Percentiles rank a stretch among this genome's conserved stretches.
These are phyloP conservation scores for Falco biarmicus DNA, from an alignment of 2,797 vertebrate genomes.

Conservation along the genomic window DNA sequence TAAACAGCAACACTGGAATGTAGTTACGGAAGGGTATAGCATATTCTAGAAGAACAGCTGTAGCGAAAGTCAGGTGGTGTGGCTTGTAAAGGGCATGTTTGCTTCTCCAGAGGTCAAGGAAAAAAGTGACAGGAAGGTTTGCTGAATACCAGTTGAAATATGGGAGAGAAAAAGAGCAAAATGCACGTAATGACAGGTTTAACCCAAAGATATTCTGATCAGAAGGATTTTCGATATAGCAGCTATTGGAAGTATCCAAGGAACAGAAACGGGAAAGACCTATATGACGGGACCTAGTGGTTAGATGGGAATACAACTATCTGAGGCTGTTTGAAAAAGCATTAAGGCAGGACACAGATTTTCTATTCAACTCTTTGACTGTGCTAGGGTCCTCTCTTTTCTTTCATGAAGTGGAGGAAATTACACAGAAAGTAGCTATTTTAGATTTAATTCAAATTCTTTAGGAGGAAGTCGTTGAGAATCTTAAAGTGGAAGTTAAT, in stretches of 20 bases:
- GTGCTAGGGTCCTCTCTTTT: background rate
- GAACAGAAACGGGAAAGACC: background rate
- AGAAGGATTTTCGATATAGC: background rate
- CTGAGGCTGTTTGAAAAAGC: background rate
- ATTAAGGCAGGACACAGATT: background rate
- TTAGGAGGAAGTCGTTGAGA: constrained; percentile 26
- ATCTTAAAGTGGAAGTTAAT: constrained; percentile 57
- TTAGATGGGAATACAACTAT: background rate
- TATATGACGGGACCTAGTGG: background rate
- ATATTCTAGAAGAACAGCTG: background rate
- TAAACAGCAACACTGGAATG: background rate
- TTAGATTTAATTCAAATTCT: constrained; percentile 39
- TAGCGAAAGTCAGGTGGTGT: background rate
- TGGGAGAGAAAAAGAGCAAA: background rate
- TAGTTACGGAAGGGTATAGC: background rate
- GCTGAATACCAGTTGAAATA: background rate
- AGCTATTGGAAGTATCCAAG: background rate
- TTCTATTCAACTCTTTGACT: background rate
- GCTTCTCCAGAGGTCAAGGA: background rate
- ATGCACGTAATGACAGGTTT: background rate
- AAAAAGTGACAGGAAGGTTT: background rate
- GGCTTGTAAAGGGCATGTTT: background rate
- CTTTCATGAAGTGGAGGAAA: constrained; percentile 20
- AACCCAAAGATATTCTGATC: background rate
- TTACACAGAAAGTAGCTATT: constrained; percentile 29